These are phyloP conservation scores for Tetheella fluctuosa DNA, from an alignment of 2,888 invertebrate genomes.

Conservation along the genomic window DNA sequence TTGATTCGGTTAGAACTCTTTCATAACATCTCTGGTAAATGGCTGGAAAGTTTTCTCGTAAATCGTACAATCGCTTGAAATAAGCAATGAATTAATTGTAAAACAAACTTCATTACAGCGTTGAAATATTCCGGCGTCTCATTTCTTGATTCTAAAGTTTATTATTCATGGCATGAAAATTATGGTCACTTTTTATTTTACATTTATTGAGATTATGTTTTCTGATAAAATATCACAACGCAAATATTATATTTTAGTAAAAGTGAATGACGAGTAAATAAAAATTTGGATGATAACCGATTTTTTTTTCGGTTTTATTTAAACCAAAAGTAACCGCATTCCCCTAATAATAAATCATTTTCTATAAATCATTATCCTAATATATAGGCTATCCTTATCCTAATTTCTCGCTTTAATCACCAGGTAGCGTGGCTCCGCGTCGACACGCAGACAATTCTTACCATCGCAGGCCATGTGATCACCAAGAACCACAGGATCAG, in stretches of 20 bases:
- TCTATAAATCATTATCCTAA: background rate
- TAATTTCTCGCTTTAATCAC: background rate
- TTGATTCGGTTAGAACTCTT: background rate
- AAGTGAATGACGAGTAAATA: too few species aligned
- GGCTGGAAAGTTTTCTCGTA: background rate
- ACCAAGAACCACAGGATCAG: constrained; percentile 95
- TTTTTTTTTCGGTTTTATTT: too few species aligned
- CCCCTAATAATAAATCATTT: background rate
- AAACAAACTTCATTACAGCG: background rate
- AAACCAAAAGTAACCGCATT: too few species aligned
- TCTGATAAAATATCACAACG: too few species aligned
- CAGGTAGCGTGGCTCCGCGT: constrained; percentile 96
- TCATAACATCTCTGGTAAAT: background rate
- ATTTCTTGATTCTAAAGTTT: background rate
- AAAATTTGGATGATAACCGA: too few species aligned
- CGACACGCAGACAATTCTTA: constrained; percentile 95
- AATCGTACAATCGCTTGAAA: background rate
- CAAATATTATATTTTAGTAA: too few species aligned
- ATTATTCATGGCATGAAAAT: background rate
- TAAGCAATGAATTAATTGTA: background rate
- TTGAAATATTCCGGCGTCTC: background rate
- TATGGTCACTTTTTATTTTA: background rate
- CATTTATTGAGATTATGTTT: background rate
- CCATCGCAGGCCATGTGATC: constrained; percentile 94
- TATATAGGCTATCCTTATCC: background rate